Evolutionary conservation across 2,113 vertebrate species (phyloP).

Genomic region (Hypocryptadius cinnamomeus): DNA sequence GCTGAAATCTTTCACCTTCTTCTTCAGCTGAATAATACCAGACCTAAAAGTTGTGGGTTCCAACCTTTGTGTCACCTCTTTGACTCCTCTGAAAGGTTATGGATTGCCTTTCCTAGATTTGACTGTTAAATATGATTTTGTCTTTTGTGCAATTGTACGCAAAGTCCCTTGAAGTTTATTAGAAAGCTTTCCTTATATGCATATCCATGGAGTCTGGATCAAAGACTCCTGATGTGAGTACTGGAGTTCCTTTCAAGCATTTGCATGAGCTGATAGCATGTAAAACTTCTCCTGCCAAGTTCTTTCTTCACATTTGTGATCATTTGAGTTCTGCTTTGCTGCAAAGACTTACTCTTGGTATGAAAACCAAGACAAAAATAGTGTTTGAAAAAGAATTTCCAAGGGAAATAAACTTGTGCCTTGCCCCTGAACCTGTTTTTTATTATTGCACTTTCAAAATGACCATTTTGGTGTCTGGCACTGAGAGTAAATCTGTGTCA

Average conservation of each 20-base stretch:
- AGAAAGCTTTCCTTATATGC: background rate
- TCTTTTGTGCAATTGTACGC: background rate
- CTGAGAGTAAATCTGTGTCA: background rate
- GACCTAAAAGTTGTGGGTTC: background rate
- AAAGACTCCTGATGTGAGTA: background rate
- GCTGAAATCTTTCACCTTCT: background rate
- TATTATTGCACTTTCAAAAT: background rate
- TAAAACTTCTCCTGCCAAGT: background rate
- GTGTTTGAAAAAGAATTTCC: background rate
- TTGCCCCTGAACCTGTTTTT: background rate
- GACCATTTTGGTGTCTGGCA: background rate
- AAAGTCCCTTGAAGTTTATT: background rate
- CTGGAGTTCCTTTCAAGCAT: background rate
- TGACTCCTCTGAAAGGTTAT: background rate
- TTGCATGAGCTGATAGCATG: background rate
- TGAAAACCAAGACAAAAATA: background rate
- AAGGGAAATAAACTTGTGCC: background rate
- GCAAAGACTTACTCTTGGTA: background rate
- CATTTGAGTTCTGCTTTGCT: background rate
- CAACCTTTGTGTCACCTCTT: background rate
- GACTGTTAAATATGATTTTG: background rate
- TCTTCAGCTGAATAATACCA: background rate
- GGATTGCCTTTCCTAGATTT: background rate
- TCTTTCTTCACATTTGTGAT: background rate
- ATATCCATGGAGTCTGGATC: background rate